Percentiles rank a stretch among this genome's conserved stretches.
These are phyloP conservation scores for Hydrophis major DNA, from an alignment of 2,797 vertebrate genomes.

Conservation along the genomic window DNA sequence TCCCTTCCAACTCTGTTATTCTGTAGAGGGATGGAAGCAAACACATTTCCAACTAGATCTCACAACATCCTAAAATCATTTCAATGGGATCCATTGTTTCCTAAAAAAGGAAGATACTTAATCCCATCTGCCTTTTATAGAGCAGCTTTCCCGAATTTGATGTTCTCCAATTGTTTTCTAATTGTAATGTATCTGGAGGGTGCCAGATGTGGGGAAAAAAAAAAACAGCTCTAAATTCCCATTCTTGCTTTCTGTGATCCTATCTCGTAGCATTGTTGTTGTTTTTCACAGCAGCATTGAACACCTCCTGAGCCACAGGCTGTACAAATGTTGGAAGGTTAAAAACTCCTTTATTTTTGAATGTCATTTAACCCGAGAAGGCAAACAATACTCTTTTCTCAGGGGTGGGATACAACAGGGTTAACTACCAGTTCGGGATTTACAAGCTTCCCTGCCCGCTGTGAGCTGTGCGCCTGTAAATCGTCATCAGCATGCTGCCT, in stretches of 20 bases:
- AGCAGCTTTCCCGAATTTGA: no score
- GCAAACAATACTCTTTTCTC: background rate
- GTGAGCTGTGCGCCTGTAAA: no score
- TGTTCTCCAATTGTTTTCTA: background rate
- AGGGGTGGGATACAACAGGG: no score
- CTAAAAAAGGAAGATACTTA: background rate
- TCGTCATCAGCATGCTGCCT: no score
- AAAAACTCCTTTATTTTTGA: background rate
- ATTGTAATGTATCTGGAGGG: background rate
- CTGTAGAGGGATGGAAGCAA: background rate
- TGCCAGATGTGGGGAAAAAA: background rate
- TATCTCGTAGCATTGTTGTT: background rate
- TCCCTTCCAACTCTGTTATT: no score
- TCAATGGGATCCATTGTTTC: background rate
- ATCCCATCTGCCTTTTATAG: background rate
- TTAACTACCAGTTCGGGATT: no score
- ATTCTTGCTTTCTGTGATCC: background rate
- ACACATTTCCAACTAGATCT: background rate
- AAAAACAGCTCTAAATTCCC: background rate
- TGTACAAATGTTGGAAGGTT: background rate
- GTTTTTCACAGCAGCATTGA: background rate
- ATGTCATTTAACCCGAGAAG: background rate
- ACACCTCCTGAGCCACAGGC: background rate
- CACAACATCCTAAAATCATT: background rate
- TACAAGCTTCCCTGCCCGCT: no score